Evolutionary conservation across 2,888 invertebrate species (phyloP), one percentile per base, ranked within the genome.

Genomic region (Plagodis pulveraria): DNA sequence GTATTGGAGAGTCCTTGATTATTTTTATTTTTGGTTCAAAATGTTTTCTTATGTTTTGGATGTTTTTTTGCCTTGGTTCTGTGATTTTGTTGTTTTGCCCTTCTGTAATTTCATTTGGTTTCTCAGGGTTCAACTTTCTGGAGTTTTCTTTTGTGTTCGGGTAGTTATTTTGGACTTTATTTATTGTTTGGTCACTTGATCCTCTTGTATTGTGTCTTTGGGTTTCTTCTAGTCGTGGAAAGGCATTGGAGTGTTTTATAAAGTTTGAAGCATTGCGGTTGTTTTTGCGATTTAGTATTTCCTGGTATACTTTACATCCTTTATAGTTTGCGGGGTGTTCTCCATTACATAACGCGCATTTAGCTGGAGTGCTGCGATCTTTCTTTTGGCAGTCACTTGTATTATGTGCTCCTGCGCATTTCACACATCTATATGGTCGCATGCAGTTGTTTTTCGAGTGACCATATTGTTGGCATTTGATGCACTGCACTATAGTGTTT

Each of bases 361-460:
- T 50, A 5, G 50, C 50, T 35, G 56, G 50, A 8, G 46, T 41
- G 9, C 12, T 42, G 6, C 50, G 45, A 6, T 56, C 56, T 10
- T 33, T 50, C 12, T 56, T 57, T 32, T 1, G 36, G 12, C 57
- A 51, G 2, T 57, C 57, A n/a, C 7, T 32, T 6, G 47, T 51
- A 47, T 51, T 51, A 33, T 57, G 51, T 9, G 35, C 5, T 4
- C 36, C 51, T 36, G 57, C 57, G 32, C 51, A 57, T 43, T 57
- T 57, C 0, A 51, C 57, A 51, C 51, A 51, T 9, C 50, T 34
- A 22, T 49, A 55, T 10, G 55, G 55, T 1, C 48, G 22, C 40
- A 56, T 36, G 7, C 56, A 56, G 9, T 55, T 32, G 11, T 55
- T 55, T 40, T 40, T 40, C 8, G 40, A 10, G 40, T 40, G 40